Evolutionary conservation across 35 echinoderm and acorn worm species (phyloP).

Genomic region (Apostichopus californicus): DNA sequence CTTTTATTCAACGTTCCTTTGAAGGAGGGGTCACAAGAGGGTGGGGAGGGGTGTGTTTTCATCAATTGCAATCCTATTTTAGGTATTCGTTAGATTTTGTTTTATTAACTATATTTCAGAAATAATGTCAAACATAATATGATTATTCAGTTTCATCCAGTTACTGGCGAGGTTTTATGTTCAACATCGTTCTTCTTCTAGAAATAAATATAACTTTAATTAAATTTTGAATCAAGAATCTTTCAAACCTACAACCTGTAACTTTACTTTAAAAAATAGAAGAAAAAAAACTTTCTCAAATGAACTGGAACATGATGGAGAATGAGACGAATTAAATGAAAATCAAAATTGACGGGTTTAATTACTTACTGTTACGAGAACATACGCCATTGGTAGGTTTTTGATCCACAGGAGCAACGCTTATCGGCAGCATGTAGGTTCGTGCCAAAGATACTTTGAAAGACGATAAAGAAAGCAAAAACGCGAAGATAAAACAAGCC

Average conservation of each 20-base stretch:
- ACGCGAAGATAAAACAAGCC: background rate
- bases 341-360: background rate
- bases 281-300: too few species aligned
- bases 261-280: background rate
- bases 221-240: background rate
- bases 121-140: too few species aligned
- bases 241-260: background rate
- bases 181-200: background rate
- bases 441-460: background rate
- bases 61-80: too few species aligned
- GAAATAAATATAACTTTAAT: background rate
- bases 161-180: background rate
- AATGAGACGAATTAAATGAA: background rate
- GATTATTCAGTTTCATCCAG: too few species aligned
- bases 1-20: too few species aligned
- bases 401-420: background rate
- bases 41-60: too few species aligned
- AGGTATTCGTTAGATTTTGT: too few species aligned
- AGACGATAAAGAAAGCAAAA: background rate
- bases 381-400: background rate
- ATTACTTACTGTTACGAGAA: constrained; percentile 19
- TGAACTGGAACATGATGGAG: too few species aligned
- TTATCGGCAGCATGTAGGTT: background rate
- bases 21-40: too few species aligned
- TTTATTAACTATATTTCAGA: too few species aligned